These are phyloP conservation scores for Erethizon dorsatum DNA, from an alignment of 2,797 vertebrate species.

Conservation along the genomic window DNA sequence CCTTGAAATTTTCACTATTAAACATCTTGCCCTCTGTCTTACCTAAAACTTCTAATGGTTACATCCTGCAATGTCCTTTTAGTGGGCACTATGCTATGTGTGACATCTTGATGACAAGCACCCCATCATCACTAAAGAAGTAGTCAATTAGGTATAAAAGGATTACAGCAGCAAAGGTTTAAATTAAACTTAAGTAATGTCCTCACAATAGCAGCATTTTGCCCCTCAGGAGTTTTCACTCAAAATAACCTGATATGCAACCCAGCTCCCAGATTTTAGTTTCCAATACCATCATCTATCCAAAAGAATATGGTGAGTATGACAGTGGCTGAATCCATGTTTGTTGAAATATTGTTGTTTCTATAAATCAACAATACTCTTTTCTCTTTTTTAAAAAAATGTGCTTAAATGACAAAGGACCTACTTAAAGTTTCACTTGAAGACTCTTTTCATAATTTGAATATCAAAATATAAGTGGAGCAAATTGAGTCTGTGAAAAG, in stretches of 20 bases:
- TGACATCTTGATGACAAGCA: neutral
- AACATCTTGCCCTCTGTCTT: neutral
- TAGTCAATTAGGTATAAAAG: neutral
- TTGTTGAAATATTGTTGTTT: neutral
- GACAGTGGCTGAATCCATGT: neutral
- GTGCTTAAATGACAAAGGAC: neutral
- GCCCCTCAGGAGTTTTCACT: neutral
- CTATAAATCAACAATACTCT: conserved; percentile 31
- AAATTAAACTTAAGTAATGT: conserved; percentile 36
- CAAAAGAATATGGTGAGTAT: neutral
- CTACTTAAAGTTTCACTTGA: conserved; percentile 9
- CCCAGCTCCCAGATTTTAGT: neutral
- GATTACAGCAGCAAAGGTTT: neutral
- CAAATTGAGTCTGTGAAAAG: conserved; percentile 16
- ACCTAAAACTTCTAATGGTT: neutral
- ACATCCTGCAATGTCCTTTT: neutral
- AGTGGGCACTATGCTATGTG: no score
- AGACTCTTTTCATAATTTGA: neutral
- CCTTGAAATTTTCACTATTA: neutral
- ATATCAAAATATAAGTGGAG: neutral
- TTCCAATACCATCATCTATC: neutral
- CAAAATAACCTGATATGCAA: neutral
- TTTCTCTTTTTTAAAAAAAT: neutral
- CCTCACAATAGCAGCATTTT: conserved; percentile 40
- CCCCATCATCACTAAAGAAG: neutral